Evolutionary conservation across 1,140 invertebrate genomes (phyloP).

Genomic region (Bombus consobrinus): DNA sequence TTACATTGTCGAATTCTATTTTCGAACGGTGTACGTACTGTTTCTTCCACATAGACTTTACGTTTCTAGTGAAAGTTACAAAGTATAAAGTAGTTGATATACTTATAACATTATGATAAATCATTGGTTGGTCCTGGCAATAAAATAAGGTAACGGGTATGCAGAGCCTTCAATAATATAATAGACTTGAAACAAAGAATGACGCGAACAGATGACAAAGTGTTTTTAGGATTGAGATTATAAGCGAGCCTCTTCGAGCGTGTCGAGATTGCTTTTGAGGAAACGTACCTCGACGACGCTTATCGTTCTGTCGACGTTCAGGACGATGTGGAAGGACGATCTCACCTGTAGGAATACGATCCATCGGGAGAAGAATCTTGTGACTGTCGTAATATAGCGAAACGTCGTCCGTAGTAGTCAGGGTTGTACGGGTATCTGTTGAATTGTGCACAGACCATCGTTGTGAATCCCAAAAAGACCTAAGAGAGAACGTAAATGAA

Average conservation of each 20-base stretch:
- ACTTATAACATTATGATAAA: no score
- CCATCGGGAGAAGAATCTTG: constrained; percentile 70
- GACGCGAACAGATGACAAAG: not conserved
- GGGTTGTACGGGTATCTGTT: constrained; percentile 64
- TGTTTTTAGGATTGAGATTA: constrained; percentile 35
- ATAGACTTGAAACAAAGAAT: not conserved
- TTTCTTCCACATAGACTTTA: no score
- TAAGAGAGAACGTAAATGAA: not conserved
- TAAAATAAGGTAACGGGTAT: no score
- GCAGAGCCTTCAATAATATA: not conserved
- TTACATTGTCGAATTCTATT: no score
- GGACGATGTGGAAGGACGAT: constrained; percentile 53
- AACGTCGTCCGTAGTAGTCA: constrained; percentile 61
- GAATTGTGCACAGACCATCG: constrained; percentile 52
- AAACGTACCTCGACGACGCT: constrained; percentile 52
- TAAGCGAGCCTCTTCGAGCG: constrained; percentile 53
- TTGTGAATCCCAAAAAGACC: constrained; percentile 52
- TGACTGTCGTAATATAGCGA: constrained; percentile 66
- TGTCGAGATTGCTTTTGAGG: constrained; percentile 61
- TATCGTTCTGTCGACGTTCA: constrained; percentile 39
- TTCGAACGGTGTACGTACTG: no score
- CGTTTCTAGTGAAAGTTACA: no score
- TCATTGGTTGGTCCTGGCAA: no score
- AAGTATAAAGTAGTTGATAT: no score
- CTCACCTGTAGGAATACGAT: constrained; percentile 73